Evolutionary conservation across 2,888 invertebrate genomes (phyloP).

Genomic region (Pardosa pseudoannulata): DNA sequence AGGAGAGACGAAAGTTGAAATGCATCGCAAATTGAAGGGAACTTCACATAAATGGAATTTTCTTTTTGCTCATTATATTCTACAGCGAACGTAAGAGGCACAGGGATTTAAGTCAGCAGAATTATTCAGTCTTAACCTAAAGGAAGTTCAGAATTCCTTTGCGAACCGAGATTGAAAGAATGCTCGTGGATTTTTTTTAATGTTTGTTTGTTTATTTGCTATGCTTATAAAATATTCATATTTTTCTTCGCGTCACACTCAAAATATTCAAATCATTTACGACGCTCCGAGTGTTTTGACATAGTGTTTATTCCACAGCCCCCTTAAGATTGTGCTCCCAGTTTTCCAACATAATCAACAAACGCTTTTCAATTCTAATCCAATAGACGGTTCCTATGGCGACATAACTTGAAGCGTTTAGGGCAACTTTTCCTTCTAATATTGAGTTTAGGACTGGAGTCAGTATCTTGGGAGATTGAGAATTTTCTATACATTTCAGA

Average conservation of each 20-base stretch:
- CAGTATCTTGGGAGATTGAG: background rate
- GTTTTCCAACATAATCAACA: conserved; percentile 3
- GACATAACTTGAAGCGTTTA: background rate
- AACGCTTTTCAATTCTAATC: background rate
- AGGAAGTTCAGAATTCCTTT: background rate
- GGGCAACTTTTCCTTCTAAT: background rate
- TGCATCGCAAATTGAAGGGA: conserved; percentile 60
- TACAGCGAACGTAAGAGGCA: background rate
- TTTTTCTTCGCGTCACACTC: background rate
- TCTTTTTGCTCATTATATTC: conserved; percentile 46
- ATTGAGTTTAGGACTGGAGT: background rate
- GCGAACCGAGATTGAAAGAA: background rate
- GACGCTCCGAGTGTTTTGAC: background rate
- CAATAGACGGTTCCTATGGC: background rate
- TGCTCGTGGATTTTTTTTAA: background rate
- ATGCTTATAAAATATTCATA: background rate
- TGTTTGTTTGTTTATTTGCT: too few species aligned
- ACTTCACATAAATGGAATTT: conserved; percentile 50
- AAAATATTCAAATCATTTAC: conserved; percentile 4
- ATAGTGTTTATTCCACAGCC: background rate
- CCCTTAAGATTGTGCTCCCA: background rate
- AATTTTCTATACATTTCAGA: background rate
- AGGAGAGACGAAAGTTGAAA: conserved; percentile 39
- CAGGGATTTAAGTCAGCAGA: conserved; percentile 8
- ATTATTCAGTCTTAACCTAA: background rate